Evolutionary conservation across 2,797 vertebrate species (phyloP).

Genomic region (Anabacerthia variegaticeps): DNA sequence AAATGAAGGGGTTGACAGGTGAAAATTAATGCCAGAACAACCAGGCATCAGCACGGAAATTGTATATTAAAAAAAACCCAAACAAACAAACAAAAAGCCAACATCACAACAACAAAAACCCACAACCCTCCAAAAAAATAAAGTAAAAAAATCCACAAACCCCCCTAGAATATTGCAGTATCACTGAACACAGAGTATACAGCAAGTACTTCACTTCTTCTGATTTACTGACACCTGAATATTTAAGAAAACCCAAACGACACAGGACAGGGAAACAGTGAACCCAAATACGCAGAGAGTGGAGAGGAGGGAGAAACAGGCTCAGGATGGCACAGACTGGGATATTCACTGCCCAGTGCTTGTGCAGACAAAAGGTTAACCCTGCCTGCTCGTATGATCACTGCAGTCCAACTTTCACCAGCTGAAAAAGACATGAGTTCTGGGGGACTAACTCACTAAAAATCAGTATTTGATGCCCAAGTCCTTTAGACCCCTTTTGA

Average conservation of each 20-base stretch:
- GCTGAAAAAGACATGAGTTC: neutral
- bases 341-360: neutral
- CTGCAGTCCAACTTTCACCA: neutral
- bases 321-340: neutral
- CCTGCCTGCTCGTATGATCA: neutral
- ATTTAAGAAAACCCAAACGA: neutral
- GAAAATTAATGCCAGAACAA: neutral
- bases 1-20: neutral
- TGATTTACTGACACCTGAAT: fast-evolving
- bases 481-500: neutral
- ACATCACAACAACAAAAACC: neutral
- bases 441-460: neutral
- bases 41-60: neutral
- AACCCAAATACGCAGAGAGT: neutral
- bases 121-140: too few relatives aligned
- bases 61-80: fast-evolving
- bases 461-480: neutral
- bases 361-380: neutral
- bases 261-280: neutral
- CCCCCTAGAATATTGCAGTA: neutral
- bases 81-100: neutral
- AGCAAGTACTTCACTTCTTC: neutral
- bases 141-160: neutral
- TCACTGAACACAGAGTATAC: fast-evolving
- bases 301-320: neutral